These are phyloP conservation scores for Ispidina lecontei DNA, from an alignment of 2,797 vertebrate genomes.

Conservation along the genomic window DNA sequence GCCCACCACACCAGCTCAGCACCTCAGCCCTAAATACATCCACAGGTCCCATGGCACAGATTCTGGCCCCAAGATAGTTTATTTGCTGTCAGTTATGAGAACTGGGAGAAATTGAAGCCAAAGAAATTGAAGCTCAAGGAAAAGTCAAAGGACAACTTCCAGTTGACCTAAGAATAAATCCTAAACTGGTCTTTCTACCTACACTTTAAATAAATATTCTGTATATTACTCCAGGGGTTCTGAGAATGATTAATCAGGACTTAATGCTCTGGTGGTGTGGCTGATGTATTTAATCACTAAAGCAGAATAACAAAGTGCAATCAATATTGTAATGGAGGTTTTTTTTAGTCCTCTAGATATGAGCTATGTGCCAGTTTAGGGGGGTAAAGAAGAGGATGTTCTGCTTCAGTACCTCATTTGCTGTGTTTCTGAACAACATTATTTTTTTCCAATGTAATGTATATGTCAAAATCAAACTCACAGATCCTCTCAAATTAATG, in stretches of 20 bases:
- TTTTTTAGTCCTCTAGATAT: not conserved
- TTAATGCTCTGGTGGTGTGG: conserved; percentile 3
- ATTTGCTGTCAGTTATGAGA: not conserved
- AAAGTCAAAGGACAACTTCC: not conserved
- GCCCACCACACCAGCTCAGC: not conserved
- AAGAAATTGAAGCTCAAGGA: not conserved
- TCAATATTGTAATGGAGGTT: conserved; percentile 27
- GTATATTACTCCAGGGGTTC: not conserved
- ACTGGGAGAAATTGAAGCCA: not conserved
- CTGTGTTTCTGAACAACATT: not conserved
- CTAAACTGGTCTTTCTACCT: not conserved
- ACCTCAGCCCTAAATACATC: not conserved
- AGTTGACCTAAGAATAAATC: not conserved
- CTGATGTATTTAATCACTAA: conserved; percentile 56
- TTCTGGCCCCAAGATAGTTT: not conserved
- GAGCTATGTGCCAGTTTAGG: not conserved
- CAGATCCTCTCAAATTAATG: conserved; percentile 1
- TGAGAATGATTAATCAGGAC: conserved; percentile 55
- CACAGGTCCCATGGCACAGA: not conserved
- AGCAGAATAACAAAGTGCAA: conserved; percentile 49
- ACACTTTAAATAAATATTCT: conserved; percentile 19
- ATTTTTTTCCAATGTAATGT: not conserved
- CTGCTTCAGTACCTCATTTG: not conserved
- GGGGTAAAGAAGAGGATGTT: not conserved
- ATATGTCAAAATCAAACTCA: conserved; percentile 2